Percentiles rank a stretch among this genome's conserved stretches.
Conservation (phyloP, 2,113 vertebrate species). For the Tauraco erythrolophus region DNA sequence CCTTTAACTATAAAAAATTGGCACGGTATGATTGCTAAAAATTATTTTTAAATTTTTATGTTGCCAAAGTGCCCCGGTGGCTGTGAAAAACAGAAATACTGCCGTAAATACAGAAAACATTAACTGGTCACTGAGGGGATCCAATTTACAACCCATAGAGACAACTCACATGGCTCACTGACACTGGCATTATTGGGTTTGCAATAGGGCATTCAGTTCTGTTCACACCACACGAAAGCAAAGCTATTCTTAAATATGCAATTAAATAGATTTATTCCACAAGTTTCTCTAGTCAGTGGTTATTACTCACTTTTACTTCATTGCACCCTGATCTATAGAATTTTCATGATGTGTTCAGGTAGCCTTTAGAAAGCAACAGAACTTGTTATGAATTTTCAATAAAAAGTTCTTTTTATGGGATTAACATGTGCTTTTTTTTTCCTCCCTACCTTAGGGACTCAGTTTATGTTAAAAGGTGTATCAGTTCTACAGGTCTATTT, state of each 20-base stretch:
- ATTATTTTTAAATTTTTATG: conserved; percentile 90
- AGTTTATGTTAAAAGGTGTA: background rate
- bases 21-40: conserved; percentile 92
- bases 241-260: conserved; percentile 84
- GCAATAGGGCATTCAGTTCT: conserved; percentile 82
- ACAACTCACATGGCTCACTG: conserved; percentile 89
- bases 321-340: conserved; percentile 82
- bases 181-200: conserved; percentile 83
- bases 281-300: conserved; percentile 84
- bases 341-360: conserved; percentile 80
- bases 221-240: conserved; percentile 80
- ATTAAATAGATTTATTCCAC: conserved; percentile 88
- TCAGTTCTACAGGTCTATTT: background rate
- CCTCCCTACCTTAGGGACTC: conserved; percentile 39
- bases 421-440: conserved; percentile 37
- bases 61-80: conserved; percentile 85
- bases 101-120: conserved; percentile 90
- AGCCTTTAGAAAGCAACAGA: conserved; percentile 76
- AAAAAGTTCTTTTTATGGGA: conserved; percentile 63
- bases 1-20: conserved; percentile 97
- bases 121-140: conserved; percentile 90
- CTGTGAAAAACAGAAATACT: conserved; percentile 85
- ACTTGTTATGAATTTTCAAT: conserved; percentile 77
- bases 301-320: conserved; percentile 85
- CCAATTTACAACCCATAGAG: conserved; percentile 90